Conservation (phyloP, 2,888 invertebrate species). For the Heliconius sara region DNA sequence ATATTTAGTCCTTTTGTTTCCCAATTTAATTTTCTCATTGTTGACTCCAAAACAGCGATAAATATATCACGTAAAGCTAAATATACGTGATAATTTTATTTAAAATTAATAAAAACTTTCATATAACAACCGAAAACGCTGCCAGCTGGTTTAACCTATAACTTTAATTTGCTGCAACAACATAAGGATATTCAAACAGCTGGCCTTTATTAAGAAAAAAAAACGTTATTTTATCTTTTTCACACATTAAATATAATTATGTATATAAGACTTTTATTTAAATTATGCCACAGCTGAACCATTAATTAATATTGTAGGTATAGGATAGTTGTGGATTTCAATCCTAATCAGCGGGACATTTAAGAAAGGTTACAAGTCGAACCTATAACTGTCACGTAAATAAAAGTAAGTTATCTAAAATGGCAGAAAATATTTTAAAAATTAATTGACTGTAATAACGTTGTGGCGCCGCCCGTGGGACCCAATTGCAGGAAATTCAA, state of each 20-base stretch:
- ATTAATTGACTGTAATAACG: background rate
- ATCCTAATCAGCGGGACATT: background rate
- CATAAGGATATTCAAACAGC: conserved; percentile 8
- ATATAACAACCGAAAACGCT: background rate
- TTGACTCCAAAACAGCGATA: too few relatives aligned
- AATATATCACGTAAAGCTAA: too few relatives aligned
- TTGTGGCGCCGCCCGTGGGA: conserved; percentile 4
- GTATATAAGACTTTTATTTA: background rate
- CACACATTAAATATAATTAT: background rate
- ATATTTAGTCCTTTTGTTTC: too few relatives aligned
- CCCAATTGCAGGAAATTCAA: background rate
- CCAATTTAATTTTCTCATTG: too few relatives aligned
- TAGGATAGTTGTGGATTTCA: background rate
- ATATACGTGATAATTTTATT: too few relatives aligned
- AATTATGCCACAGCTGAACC: background rate
- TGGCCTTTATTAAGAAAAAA: background rate
- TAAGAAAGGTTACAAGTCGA: background rate
- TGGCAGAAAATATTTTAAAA: background rate
- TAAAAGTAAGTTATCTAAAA: too few relatives aligned
- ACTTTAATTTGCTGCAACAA: conserved; percentile 8
- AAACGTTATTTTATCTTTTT: background rate
- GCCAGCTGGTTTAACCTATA: background rate
- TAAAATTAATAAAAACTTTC: background rate
- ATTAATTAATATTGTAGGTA: background rate
- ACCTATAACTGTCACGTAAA: background rate